Base-by-base conservation (phyloP, 2,888 invertebrate species). In the Spatulosminthurus flaviceps region DNA sequence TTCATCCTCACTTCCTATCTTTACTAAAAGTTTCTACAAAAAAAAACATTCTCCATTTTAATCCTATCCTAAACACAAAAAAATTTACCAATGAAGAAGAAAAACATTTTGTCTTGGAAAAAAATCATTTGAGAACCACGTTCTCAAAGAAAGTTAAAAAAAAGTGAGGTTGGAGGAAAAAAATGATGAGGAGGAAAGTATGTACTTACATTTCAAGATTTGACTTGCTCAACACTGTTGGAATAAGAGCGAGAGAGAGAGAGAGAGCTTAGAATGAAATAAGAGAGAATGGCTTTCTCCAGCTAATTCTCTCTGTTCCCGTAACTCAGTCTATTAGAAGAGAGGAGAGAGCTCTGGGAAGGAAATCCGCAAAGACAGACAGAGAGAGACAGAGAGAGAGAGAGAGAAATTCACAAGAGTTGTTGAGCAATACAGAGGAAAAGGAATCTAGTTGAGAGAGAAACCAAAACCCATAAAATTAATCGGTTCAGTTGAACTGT, bases 391-490 rank as follows among this genome's bases (percentile, higher is more conserved):
- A n/a, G n/a, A n/a, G n/a, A n/a, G n/a, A 34, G 51, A 51, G 21
- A 51, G 51, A 24, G 4, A 72, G 72, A 51, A 26, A 72, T 51
- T 51, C 51, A 51, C 24, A n/a, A 26, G 72, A 51, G 72, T 72
- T 26, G 72, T 51, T 72, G 43, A 74, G 74, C 71, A 24, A 42
- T 71, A 71, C 43, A 71, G 60, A 74, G 72, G n/a, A 42, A 22
- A 71, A 43, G 42, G 71, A 51, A 51, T 51, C 51, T 41, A 41
- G 34, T 41, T 41, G 70, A 51, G 51, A 69, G 69, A 74, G 74
- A 69, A 76, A 76, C 76, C 70, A 75, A 79, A 79, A 75, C 79
- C 79, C 79, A 79, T 79, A 79, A 79, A 79, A 79, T 79, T 79
- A 79, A 79, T 79, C 79, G 79, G 61, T 70, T 79, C 75, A 79